Percentiles rank a stretch among this genome's conserved stretches.
Conservation (phyloP, 2,113 vertebrate genomes). For the Hippocampus guttulatus region DNA sequence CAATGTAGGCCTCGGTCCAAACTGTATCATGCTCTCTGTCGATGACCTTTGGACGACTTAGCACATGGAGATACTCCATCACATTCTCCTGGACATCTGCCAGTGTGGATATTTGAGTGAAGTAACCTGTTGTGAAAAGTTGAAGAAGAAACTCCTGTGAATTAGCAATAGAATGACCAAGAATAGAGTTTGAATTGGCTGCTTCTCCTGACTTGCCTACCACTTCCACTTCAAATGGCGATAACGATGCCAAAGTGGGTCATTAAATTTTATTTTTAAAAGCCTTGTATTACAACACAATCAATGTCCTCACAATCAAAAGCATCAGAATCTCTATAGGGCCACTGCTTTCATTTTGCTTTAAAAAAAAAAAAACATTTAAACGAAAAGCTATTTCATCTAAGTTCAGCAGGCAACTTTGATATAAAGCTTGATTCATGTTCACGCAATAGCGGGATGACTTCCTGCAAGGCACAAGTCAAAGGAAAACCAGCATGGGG, state of each 20-base stretch:
- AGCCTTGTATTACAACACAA: neutral
- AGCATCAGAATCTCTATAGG: conserved; percentile 3
- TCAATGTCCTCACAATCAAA: conserved; percentile 1
- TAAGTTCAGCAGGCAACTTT: conserved; percentile 13
- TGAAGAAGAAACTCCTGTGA: neutral
- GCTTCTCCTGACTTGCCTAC: neutral
- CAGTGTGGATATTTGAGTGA: conserved; percentile 96
- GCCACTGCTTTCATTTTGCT: conserved; percentile 13
- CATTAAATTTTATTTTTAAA: no score
- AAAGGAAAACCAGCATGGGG: conserved; percentile 42
- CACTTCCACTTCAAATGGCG: neutral
- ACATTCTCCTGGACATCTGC: conserved; percentile 98
- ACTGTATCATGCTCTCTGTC: conserved; percentile 95
- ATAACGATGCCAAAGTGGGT: neutral
- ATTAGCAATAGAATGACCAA: neutral
- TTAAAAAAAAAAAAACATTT: conserved; percentile 12
- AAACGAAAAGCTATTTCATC: no score
- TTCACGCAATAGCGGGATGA: conserved; percentile 20
- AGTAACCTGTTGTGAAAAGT: conserved; percentile 81
- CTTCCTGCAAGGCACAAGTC: conserved; percentile 15
- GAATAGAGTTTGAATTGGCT: neutral
- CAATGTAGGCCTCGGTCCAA: conserved; percentile 97
- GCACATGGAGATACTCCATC: conserved; percentile 98
- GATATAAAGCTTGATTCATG: conserved; percentile 24
- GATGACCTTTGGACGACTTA: conserved; percentile 96